phyloP scores from a whole-genome alignment of 2,113 vertebrate species.

The Alaudala cheleensis region DNA sequence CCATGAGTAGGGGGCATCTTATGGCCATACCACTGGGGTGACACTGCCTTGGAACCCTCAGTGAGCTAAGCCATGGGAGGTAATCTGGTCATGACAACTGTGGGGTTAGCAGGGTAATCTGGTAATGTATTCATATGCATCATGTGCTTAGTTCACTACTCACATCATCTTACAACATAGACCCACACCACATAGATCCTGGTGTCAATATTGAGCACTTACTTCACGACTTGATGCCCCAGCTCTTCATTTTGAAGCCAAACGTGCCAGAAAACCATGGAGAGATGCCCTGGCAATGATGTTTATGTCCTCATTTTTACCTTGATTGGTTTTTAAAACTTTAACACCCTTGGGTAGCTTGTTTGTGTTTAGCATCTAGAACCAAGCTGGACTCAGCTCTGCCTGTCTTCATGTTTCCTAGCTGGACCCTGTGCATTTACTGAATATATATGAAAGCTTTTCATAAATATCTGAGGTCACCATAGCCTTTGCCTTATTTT shows the following conservation, averaged over 20 bases:
- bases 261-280: background rate
- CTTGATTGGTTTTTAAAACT: background rate
- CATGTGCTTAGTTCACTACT: background rate
- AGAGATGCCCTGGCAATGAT: background rate
- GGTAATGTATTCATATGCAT: background rate
- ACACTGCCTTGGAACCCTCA: background rate
- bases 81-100: background rate
- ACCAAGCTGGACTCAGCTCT: background rate
- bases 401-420: background rate
- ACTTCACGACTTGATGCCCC: background rate
- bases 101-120: background rate
- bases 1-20: background rate
- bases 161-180: background rate
- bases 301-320: background rate
- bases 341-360: background rate
- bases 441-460: background rate
- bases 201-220: background rate
- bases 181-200: background rate
- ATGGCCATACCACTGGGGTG: background rate
- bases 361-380: background rate
- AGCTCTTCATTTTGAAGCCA: background rate
- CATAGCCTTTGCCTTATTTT: background rate
- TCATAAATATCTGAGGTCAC: background rate
- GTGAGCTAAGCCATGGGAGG: accelerated
- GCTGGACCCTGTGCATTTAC: background rate